phyloP scores from a whole-genome alignment of 2,113 vertebrate genomes.

The Tyto alba region DNA sequence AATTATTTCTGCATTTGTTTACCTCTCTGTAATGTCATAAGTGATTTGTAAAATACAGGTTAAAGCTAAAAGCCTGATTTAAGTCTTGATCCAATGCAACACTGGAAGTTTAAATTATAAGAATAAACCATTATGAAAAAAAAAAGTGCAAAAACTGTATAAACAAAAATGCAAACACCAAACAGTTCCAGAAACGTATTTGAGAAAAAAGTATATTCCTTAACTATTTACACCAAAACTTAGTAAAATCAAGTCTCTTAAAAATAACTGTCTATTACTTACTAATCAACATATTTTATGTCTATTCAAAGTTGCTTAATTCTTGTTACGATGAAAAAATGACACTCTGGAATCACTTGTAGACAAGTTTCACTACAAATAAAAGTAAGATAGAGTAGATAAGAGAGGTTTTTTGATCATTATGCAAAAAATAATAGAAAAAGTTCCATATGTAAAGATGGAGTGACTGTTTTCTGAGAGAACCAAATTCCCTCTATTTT shows the following conservation, averaged over 20 bases:
- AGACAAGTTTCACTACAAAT: not conserved
- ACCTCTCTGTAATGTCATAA: not conserved
- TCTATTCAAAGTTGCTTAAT: not conserved
- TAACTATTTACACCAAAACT: not conserved
- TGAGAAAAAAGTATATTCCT: not conserved
- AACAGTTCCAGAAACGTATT: fast-evolving
- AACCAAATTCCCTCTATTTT: not conserved
- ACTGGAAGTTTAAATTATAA: not conserved
- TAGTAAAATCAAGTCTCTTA: fast-evolving
- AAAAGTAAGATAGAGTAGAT: not conserved
- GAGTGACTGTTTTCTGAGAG: not conserved
- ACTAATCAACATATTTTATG: not conserved
- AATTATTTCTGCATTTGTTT: not conserved
- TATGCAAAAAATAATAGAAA: not conserved
- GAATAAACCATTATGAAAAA: not conserved
- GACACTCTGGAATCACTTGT: not conserved
- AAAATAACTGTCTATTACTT: not conserved
- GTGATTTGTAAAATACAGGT: not conserved
- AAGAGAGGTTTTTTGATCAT: not conserved
- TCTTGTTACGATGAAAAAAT: fast-evolving
- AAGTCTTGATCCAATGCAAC: not conserved
- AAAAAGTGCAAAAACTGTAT: fast-evolving
- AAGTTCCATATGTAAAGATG: not conserved
- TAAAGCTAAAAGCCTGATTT: not conserved
- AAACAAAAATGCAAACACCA: not conserved